phyloP scores from a whole-genome alignment of 2,888 invertebrate genomes.

The Crossocerus cetratus region DNA sequence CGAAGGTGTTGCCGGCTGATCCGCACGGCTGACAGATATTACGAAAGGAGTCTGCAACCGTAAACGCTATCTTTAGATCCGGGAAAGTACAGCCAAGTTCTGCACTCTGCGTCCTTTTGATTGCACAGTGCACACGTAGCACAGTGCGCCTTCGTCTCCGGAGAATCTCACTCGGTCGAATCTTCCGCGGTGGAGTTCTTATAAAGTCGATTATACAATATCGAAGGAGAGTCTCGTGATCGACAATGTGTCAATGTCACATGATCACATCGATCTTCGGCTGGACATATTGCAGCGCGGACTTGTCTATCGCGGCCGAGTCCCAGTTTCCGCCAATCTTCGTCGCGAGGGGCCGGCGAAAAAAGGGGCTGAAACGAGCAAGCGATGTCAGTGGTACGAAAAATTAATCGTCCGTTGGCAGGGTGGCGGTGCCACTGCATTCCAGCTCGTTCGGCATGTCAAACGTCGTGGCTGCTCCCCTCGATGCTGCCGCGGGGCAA shows the following conservation, averaged over 20 bases:
- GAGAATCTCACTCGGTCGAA: too few species aligned
- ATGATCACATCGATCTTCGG: neutral
- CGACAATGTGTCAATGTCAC: too few species aligned
- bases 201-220: too few species aligned
- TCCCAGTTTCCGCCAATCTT: slow-evolving; percentile 41
- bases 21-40: slow-evolving; percentile 37
- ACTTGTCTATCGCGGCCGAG: slow-evolving; percentile 4
- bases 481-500: slow-evolving; percentile 23
- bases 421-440: slow-evolving; percentile 50
- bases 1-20: slow-evolving; percentile 39
- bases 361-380: slow-evolving; percentile 37
- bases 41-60: slow-evolving; percentile 24
- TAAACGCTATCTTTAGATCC: slow-evolving; percentile 35
- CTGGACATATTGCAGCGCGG: neutral
- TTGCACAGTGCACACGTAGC: too few species aligned
- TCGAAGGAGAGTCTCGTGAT: too few species aligned
- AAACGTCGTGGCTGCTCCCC: slow-evolving; percentile 33
- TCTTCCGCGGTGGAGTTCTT: too few species aligned
- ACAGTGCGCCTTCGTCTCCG: too few species aligned
- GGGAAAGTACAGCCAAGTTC: slow-evolving; percentile 6
- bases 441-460: slow-evolving; percentile 55
- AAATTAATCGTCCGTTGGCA: slow-evolving; percentile 47
- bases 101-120: too few species aligned
- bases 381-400: slow-evolving; percentile 46
- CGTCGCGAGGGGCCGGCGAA: slow-evolving; percentile 29